phyloP scores from a whole-genome alignment of 2,113 vertebrate species.

The Speoplatyrhinus poulsoni region DNA sequence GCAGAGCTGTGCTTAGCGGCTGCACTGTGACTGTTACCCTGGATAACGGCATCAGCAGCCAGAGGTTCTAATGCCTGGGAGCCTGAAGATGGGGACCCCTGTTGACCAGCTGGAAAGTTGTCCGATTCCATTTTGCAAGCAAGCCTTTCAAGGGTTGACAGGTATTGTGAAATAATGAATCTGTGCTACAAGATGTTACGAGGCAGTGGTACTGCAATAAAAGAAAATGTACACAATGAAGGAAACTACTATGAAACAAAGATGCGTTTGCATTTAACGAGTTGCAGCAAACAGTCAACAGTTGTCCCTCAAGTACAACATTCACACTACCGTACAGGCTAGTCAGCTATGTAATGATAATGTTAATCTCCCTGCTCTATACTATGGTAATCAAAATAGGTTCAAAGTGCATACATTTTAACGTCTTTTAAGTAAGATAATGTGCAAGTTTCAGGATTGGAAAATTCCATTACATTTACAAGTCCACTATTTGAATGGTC shows the following conservation, averaged over 20 bases:
- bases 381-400: slow-evolving; percentile 27
- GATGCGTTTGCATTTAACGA: no score
- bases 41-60: not conserved
- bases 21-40: not conserved
- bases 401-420: slow-evolving; percentile 41
- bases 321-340: no score
- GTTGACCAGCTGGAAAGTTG: slow-evolving; percentile 14
- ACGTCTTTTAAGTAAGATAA: not conserved
- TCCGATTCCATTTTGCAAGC: slow-evolving; percentile 56
- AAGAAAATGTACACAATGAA: no score
- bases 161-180: not conserved
- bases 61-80: not conserved
- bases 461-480: no score
- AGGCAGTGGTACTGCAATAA: no score
- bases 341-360: not conserved
- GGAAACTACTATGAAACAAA: no score
- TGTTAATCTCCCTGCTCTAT: not conserved
- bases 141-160: slow-evolving; percentile 11
- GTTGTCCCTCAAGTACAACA: not conserved
- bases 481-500: no score
- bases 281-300: no score
- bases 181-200: not conserved
- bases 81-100: slow-evolving; percentile 2
- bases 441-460: not conserved
- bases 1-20: slow-evolving; percentile 21